Conservation (phyloP, 2,113 vertebrate genomes). For the Nothocercus julius region DNA sequence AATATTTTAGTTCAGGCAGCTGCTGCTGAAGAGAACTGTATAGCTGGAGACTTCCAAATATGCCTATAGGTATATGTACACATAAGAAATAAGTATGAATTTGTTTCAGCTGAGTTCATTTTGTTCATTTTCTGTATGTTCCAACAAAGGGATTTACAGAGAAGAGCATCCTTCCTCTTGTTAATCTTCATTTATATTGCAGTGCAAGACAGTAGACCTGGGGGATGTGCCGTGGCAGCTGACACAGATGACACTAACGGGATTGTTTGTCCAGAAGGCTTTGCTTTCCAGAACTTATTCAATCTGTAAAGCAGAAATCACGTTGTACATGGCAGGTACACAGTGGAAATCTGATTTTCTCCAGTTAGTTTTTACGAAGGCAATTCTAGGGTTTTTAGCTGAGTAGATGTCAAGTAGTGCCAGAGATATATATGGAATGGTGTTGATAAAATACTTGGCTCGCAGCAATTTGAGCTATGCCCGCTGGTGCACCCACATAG, state of each 20-base stretch:
- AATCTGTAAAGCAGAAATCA: neutral
- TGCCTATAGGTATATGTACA: neutral
- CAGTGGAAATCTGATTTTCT: neutral
- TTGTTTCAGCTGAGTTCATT: neutral
- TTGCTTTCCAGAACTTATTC: neutral
- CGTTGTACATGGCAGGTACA: no score
- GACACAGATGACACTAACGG: neutral
- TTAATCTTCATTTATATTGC: neutral
- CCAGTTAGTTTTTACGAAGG: neutral
- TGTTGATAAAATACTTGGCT: neutral
- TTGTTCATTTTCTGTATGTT: neutral
- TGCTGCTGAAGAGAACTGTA: neutral
- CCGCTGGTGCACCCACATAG: no score
- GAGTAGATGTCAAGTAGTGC: neutral
- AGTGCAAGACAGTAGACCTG: neutral
- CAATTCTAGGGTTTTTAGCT: neutral
- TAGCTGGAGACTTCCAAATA: neutral
- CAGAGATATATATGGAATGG: neutral
- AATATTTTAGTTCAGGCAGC: neutral
- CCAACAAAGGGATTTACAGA: neutral
- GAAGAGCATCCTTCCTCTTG: neutral
- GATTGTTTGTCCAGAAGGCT: neutral
- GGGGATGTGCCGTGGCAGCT: neutral
- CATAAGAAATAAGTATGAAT: neutral
- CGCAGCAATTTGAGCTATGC: neutral